These are phyloP conservation scores for Netta rufina DNA, from an alignment of 2,797 vertebrate species.

Conservation along the genomic window DNA sequence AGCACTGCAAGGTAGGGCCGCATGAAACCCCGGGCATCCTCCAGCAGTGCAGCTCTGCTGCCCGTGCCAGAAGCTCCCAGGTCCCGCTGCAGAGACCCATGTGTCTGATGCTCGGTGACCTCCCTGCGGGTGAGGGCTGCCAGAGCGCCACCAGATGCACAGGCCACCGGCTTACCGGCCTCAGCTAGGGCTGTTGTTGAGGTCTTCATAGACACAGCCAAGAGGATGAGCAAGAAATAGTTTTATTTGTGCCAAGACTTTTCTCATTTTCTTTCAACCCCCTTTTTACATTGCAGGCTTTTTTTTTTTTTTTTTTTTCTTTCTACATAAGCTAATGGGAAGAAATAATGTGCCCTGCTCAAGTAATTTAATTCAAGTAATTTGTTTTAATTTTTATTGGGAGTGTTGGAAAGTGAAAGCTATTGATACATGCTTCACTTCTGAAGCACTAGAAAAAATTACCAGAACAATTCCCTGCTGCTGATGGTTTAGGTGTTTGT, in stretches of 20 bases:
- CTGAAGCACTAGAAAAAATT: neutral
- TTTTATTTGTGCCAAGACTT: neutral
- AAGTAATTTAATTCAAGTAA: neutral
- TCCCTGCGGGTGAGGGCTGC: neutral
- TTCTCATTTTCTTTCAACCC: neutral
- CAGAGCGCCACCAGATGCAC: neutral
- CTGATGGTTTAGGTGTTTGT: neutral
- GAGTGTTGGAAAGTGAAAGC: neutral
- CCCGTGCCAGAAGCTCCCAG: fast-evolving
- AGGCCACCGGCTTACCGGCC: neutral
- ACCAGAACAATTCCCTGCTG: neutral
- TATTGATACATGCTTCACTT: neutral
- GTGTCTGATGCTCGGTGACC: neutral
- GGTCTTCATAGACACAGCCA: neutral
- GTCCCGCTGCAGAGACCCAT: neutral
- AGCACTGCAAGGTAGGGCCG: neutral
- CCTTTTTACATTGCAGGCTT: neutral
- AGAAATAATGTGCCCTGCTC: neutral
- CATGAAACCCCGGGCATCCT: neutral
- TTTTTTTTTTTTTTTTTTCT: neutral
- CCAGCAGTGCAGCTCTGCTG: neutral
- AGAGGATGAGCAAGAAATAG: neutral
- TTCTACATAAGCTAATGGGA: neutral
- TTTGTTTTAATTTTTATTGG: neutral
- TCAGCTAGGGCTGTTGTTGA: neutral